Evolutionary conservation across 2,888 invertebrate species (phyloP).

Genomic region (Hesperia comma): DNA sequence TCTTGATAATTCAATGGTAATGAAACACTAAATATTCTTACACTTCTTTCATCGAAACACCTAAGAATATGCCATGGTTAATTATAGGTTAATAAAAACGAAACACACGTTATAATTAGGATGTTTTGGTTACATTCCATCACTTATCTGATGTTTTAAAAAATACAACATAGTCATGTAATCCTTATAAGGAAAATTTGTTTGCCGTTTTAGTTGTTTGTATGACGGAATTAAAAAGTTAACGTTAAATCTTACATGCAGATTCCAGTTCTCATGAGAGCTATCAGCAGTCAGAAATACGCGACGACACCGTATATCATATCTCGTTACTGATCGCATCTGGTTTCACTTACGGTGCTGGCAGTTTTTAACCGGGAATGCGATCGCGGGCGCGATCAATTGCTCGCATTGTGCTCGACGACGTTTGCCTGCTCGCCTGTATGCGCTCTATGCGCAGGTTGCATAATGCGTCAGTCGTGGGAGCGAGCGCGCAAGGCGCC

Average conservation of each 20-base stretch:
- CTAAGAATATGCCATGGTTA: conserved; percentile 1
- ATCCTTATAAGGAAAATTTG: not conserved
- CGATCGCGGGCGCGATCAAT: conserved; percentile 61
- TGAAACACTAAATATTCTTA: conserved; percentile 50
- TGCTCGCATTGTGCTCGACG: conserved; percentile 65
- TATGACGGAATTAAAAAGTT: not conserved
- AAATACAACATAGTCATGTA: no score
- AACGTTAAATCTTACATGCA: not conserved
- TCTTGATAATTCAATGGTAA: conserved; percentile 59
- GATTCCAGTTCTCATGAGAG: conserved; percentile 20
- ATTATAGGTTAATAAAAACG: not conserved
- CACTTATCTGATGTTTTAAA: no score
- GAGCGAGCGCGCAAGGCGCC: conserved; percentile 67
- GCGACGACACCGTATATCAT: conserved; percentile 44
- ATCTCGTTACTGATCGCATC: conserved; percentile 50
- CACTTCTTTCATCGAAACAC: conserved; percentile 28
- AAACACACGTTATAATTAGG: not conserved
- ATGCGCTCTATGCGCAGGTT: conserved; percentile 56
- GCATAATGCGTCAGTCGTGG: conserved; percentile 80
- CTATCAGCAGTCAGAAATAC: conserved; percentile 39
- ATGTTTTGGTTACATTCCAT: not conserved
- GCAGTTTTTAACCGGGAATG: conserved; percentile 64
- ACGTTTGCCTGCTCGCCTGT: conserved; percentile 46
- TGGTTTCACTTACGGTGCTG: conserved; percentile 64
- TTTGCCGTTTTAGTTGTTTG: not conserved